Base-by-base conservation (phyloP, 2,113 vertebrate genomes). In the Catharus minimus region DNA sequence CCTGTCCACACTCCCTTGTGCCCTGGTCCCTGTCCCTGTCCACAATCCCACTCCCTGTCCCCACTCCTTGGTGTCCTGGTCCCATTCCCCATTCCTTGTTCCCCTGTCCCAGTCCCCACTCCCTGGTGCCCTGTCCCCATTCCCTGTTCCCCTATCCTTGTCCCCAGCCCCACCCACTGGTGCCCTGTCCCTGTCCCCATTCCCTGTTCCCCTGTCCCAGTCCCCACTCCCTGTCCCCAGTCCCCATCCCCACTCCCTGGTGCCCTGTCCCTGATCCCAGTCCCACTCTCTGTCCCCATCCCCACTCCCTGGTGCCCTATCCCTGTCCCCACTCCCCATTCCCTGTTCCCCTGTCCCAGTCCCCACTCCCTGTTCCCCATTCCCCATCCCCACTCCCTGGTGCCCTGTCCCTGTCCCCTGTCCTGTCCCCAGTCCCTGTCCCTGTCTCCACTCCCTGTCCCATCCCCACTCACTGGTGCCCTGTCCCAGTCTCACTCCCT, bases 381-480 rank as follows among this genome's bases (percentile, higher is more conserved):
- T 23, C 12, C 47, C 23, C 22, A 8, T 41, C 14, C 41, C 15
- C 44, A 26, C 4, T 49, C 32, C 55, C 9, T 24, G 21, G 7
- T 46, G 5, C 44, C 44, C 43, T 9, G 21, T n/a, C 41, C n/a
- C 11, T 9, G 33, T 33, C 33, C 33, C 21, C 46, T n/a, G n/a
- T n/a, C 28, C 36, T 20, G 32, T 8, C 11, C 9, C 26, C 20
- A 33, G 7, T 33, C 33, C 33, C 19, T 32, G 6, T 52, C 15
- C 36, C 98, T 98, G 20, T 23, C 12, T 23, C 23, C 47, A 14
- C 7, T n/a, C 64, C 99, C 27, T 23, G 27, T 38, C 13, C 30
- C 1, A 96, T 15, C 24, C 18, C 9, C 0, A 97, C 98, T 98
- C 58, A 99, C 99, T 99, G 88, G 98, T 99, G 85, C 64, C 99